phyloP scores from a whole-genome alignment of 2,888 invertebrate species.

The Desoria tigrina region DNA sequence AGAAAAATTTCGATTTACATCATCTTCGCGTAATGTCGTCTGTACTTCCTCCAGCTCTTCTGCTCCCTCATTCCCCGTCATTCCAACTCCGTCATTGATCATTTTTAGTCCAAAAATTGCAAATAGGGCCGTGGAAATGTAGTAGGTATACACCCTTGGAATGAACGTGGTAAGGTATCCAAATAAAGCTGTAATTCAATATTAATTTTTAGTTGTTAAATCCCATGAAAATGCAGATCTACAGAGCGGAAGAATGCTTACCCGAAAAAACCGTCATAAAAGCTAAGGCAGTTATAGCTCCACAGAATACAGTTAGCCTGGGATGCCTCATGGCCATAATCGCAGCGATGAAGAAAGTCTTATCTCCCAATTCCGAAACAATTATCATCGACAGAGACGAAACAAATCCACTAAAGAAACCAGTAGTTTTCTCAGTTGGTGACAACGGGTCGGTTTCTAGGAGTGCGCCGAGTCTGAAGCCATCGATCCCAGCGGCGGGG shows the following conservation, averaged over 20 bases:
- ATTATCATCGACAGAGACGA: slow-evolving; percentile 94
- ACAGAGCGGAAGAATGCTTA: slow-evolving; percentile 56
- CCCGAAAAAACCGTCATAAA: slow-evolving; percentile 92
- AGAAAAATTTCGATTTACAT: slow-evolving; percentile 64
- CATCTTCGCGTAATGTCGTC: slow-evolving; percentile 87
- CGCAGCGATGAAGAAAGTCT: slow-evolving; percentile 99
- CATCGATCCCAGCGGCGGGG: background rate
- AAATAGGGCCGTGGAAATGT: slow-evolving; percentile 91
- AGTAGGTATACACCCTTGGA: slow-evolving; percentile 90
- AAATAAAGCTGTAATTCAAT: slow-evolving; percentile 72
- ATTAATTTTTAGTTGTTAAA: slow-evolving; percentile 27
- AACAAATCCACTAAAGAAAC: slow-evolving; percentile 83
- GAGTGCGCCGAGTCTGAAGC: no score
- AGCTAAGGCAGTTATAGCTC: slow-evolving; percentile 87
- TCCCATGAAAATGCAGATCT: background rate
- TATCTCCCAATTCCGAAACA: slow-evolving; percentile 96
- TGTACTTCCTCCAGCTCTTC: slow-evolving; percentile 98
- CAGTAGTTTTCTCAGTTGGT: background rate
- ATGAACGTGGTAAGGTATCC: slow-evolving; percentile 90
- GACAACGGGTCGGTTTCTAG: no score
- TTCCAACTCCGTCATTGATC: slow-evolving; percentile 92
- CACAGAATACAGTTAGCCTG: slow-evolving; percentile 83
- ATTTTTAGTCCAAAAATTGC: slow-evolving; percentile 97
- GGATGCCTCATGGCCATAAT: slow-evolving; percentile 99
- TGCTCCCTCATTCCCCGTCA: slow-evolving; percentile 89